Base-by-base conservation (phyloP, 2,797 vertebrate species). In the Pangasius krempfi region DNA sequence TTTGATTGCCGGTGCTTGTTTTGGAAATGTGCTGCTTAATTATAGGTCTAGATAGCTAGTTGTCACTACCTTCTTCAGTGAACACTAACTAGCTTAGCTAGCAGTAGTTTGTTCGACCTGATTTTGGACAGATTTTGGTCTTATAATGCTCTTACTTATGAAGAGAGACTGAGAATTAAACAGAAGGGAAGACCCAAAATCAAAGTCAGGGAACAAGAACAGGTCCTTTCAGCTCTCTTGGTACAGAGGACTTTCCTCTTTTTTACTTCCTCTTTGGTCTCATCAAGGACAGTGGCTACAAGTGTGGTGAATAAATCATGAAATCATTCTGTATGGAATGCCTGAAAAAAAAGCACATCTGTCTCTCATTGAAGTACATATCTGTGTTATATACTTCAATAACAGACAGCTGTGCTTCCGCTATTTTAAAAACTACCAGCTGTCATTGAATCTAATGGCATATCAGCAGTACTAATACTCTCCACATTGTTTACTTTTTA, bases 391-490 rank as follows among this genome's bases (percentile, higher is more conserved):
- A 50, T 27, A 50, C 10, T 76, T 33, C 75, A 78, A 18, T n/a
- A 78, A 78, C 16, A 78, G 47, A 54, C 52, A 56, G 50, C 76
- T 56, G 76, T 56, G 52, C 52, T 22, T 81, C n/a, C 1, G 5
- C 18, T 81, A 5, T 37, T 81, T 81, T 60, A 81, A 81, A 81
- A 58, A 20, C 33, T 54, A 81, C 18, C 54, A 81, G 52, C n/a
- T 18, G 7, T 33, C 20, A 60, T 20, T 25, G 18, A 81, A 56
- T 37, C 78, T 56, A 40, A 56, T 37, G 33, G 54, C 4, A 81
- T 22, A 37, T 40, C 54, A 60, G 54, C 20, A 2, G 30, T 58
- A 40, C 54, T 58, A 81, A 81, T 58, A 81, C 9, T 58, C 30
- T 81, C 78, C 33, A 25, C 30, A 60, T 3, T 37, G 20, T 37